Evolutionary conservation across 2,888 invertebrate genomes (phyloP), one percentile per base, ranked within the genome.

Genomic region (Sepioteuthis lessoniana): DNA sequence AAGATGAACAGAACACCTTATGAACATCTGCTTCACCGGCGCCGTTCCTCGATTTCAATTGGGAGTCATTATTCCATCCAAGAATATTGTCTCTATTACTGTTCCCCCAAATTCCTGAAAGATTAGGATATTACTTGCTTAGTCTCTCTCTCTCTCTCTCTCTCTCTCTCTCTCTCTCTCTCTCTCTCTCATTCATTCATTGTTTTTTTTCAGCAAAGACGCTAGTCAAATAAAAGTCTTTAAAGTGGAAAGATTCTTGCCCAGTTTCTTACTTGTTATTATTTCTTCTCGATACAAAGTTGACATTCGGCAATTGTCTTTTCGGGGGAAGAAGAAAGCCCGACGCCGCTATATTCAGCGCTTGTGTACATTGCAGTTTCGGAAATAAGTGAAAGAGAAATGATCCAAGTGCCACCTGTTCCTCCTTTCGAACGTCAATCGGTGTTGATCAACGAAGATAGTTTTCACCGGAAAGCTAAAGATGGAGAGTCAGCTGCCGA

Each of bases 231-330:
- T 13, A 76, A 76, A 76, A n/a, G n/a, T 76, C 31, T 76, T 76
- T n/a, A n/a, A 76, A 76, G 76, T 76, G 76, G 31, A 76, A 76
- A 31, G 1, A 76, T 76, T 76, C n/a, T 31, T n/a, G n/a, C 8
- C n/a, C 0, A 76, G 31, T n/a, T 76, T 76, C 19, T n/a, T 76
- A 76, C 7, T 60, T 21, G 60, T 76, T n/a, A n/a, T 76, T 10
- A 76, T n/a, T n/a, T 76, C 13, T 76, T n/a, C 76, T 76, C 76
- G n/a, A 76, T 76, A n/a, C 10, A 76, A 76, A n/a, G 76, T 76
- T 76, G 76, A n/a, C 76, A 76, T n/a, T 76, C n/a, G n/a, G 76
- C n/a, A n/a, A 76, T 76, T 76, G 76, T 76, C 76, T 76, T 76
- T 76, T 60, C 1, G 76, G 31, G 13, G 13, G n/a, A n/a, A 76